Evolutionary conservation across 2,797 vertebrate genomes (phyloP), one percentile per base, ranked within the genome.

Genomic region (Enteromius thamalakanensis): DNA sequence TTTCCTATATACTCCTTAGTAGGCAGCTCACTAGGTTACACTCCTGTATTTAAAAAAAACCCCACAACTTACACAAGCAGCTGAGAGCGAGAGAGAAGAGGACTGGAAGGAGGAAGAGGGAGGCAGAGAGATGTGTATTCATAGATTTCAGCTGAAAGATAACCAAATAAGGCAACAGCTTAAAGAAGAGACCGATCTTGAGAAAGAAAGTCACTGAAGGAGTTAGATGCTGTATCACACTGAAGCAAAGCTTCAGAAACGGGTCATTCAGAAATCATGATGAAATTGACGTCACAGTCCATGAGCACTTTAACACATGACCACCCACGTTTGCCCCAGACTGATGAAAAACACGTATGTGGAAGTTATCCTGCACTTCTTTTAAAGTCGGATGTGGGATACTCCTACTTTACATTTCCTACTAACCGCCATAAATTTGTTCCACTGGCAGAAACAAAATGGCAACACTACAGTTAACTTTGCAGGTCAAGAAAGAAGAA

Each of bases 71-170:
- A 69, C 11, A 71, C 11, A 62, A 40, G 58, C 51, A 69, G 71
- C 42, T 69, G 49, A 81, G 42, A 70, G 23, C 65, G n/a, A 70
- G 42, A 70, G 65, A 85, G 3, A 84, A 34, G 87, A 81, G 55
- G 76, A 87, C 64, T 53, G 86, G 89, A 92, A 47, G 51, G 82
- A 86, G 86, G 91, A 45, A 60, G 80, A 85, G 86, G 62, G 23
- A 76, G 15, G 58, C 51, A 68, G 47, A 71, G 70, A 80, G 53
- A 68, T 26, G 81, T 65, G 70, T 74, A 45, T 80, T 83, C 75
- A 55, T 69, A 76, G 76, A 83, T 84, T 82, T 82, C 11, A 76
- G 6, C 53, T 80, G 76, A 75, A 53, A 72, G 78, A 85, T 47
- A 80, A 83, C 86, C 83, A 85, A 83, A 87, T 87, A 87, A 82